These are phyloP conservation scores for Heterodera filipjevi DNA, from an alignment of 2,888 invertebrate species.

Conservation along the genomic window DNA sequence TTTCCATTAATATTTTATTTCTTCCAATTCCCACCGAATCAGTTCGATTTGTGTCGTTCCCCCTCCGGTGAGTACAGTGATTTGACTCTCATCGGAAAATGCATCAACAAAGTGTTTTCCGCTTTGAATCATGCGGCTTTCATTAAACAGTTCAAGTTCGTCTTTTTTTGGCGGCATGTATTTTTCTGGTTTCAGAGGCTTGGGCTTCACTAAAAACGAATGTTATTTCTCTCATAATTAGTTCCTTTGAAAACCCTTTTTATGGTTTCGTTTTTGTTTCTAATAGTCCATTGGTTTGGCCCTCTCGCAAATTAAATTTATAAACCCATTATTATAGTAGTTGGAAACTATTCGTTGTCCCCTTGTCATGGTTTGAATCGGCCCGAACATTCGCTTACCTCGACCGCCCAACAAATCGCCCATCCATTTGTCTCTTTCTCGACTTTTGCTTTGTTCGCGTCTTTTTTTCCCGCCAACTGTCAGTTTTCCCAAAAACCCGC, in stretches of 20 bases:
- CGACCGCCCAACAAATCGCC: neutral
- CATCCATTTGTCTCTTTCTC: neutral
- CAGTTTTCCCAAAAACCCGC: neutral
- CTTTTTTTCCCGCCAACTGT: neutral
- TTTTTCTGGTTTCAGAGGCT: slow-evolving; percentile 20
- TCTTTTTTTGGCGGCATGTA: slow-evolving; percentile 32
- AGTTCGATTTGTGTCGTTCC: neutral
- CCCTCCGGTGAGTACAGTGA: slow-evolving; percentile 4
- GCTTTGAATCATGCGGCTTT: slow-evolving; percentile 14
- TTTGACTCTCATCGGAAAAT: slow-evolving; percentile 20
- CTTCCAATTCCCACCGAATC: neutral
- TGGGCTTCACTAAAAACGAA: neutral
- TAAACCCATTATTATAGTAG: no score
- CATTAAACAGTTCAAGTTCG: slow-evolving; percentile 33
- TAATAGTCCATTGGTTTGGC: no score
- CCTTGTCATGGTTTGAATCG: no score
- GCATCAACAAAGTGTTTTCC: slow-evolving; percentile 24
- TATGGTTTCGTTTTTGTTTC: no score
- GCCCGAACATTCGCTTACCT: neutral
- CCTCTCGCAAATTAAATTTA: no score
- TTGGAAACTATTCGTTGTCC: no score
- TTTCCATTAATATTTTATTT: neutral
- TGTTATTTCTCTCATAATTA: no score
- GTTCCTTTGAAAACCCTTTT: no score
- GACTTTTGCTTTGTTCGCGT: slow-evolving; percentile 2